phyloP scores from a whole-genome alignment of 2,888 invertebrate species.

The Oscheius myriophilus region DNA sequence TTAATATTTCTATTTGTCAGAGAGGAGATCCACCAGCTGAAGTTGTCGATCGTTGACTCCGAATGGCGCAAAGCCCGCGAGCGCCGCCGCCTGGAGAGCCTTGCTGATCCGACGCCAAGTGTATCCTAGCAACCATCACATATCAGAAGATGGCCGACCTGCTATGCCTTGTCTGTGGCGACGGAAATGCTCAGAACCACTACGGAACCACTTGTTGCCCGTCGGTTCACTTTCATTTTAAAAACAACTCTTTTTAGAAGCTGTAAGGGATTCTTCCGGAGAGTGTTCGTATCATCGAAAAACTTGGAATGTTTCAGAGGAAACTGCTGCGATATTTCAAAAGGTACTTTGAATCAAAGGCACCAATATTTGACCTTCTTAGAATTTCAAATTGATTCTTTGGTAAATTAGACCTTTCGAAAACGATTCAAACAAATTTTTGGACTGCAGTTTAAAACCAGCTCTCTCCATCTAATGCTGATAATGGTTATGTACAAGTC shows the following conservation, averaged over 20 bases:
- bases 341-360: too few relatives aligned
- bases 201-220: constrained; percentile 51
- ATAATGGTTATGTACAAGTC: too few relatives aligned
- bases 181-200: constrained; percentile 42
- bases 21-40: too few relatives aligned
- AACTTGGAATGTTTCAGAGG: constrained; percentile 45
- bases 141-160: constrained; percentile 7
- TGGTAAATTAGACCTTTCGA: too few relatives aligned
- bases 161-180: constrained; percentile 44
- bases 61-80: background rate
- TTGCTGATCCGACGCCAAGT: background rate
- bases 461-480: too few relatives aligned
- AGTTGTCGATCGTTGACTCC: background rate
- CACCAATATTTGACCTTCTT: too few relatives aligned
- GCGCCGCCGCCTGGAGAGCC: background rate
- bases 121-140: constrained; percentile 18
- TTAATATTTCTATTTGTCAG: too few relatives aligned
- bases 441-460: too few relatives aligned
- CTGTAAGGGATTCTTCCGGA: constrained; percentile 52
- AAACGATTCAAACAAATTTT: too few relatives aligned
- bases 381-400: too few relatives aligned
- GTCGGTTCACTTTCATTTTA: constrained; percentile 30
- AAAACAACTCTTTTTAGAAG: constrained; percentile 33
- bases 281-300: constrained; percentile 43
- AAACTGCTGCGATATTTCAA: constrained; percentile 42